Evolutionary conservation across 2,888 invertebrate genomes (phyloP), one percentile per base, ranked within the genome.

Genomic region (Lochmaea capreae): DNA sequence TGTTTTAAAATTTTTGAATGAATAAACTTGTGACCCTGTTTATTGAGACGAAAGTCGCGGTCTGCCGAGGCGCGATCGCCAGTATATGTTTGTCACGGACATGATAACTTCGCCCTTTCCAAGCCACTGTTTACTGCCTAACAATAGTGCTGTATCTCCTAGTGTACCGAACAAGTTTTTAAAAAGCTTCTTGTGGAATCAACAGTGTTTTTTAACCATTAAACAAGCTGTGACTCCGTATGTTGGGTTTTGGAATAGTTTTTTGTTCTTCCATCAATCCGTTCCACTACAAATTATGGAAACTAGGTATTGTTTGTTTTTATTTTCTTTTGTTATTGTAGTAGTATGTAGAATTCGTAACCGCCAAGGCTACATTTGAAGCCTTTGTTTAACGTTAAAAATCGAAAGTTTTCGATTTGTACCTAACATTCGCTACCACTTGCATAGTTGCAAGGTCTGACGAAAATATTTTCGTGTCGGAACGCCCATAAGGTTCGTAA

Each of bases 41-140:
- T 52, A 10, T 16, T n/a, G 26, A 66, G 66, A 42, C 39, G n/a
- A 22, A 33, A 42, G 62, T 39, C 43, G 62, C 61, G 52, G 63
- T 12, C 42, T 63, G 33, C 65, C 42, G 65, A 49, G 65, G 65
- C 71, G 70, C 70, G 46, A 18, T 86, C 85, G 83, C 86, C 87
- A 86, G 86, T 87, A 84, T 83, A 85, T 85, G 84, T 84, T 84
- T 84, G 85, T 86, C 87, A 85, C 87, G 87, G 87, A 87, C 87
- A 87, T 87, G 87, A 86, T 89, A 87, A 86, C 88, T 87, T 86
- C 88, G 87, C 88, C 88, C 86, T 84, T 85, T 84, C 85, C 86
- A 86, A 86, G 87, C 85, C 84, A 85, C 83, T 85, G 86, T 85
- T 86, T 86, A 86, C 84, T 86, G 84, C 84, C 86, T 82, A 86